phyloP scores from a whole-genome alignment of 1,140 invertebrate species.

The Drosophila yakuba region DNA sequence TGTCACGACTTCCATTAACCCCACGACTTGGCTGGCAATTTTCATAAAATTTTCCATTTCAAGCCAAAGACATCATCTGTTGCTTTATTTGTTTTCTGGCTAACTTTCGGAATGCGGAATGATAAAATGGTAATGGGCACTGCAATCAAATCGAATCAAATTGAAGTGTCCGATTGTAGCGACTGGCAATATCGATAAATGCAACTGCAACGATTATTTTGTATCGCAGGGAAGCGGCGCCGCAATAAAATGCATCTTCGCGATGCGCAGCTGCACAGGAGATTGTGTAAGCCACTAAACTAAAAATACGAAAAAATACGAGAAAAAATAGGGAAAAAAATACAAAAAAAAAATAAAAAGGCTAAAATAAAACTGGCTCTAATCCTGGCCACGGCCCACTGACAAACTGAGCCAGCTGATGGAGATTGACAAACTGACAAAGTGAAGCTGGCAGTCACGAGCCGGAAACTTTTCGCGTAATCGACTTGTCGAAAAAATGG shows the following conservation, averaged over 20 bases:
- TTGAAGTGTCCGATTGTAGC: slow-evolving; percentile 14
- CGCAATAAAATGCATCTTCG: not conserved
- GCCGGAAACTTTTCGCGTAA: slow-evolving; percentile 68
- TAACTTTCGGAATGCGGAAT: slow-evolving; percentile 26
- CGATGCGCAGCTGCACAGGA: slow-evolving; percentile 43
- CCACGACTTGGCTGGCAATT: slow-evolving; percentile 13
- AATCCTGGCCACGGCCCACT: slow-evolving; percentile 62
- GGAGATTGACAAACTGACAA: slow-evolving; percentile 43
- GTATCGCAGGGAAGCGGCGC: slow-evolving; percentile 5
- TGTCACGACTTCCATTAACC: slow-evolving; percentile 1
- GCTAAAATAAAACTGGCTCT: slow-evolving; percentile 45
- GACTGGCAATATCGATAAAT: slow-evolving; percentile 7
- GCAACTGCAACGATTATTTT: slow-evolving; percentile 5
- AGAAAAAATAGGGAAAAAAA: slow-evolving; percentile 2
- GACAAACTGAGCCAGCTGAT: slow-evolving; percentile 47
- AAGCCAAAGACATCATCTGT: not conserved
- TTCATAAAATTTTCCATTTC: not conserved
- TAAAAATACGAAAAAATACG: not conserved
- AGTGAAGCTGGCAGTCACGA: slow-evolving; percentile 56
- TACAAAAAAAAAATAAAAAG: not conserved
- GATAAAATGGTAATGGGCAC: not conserved
- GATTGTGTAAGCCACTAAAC: slow-evolving; percentile 35
- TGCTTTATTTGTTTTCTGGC: slow-evolving; percentile 4
- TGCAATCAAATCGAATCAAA: slow-evolving; percentile 13
- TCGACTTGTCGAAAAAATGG: slow-evolving; percentile 28